Evolutionary conservation across 2,888 invertebrate genomes (phyloP), one percentile per base, ranked within the genome.

Genomic region (Toxonevra muliebris): DNA sequence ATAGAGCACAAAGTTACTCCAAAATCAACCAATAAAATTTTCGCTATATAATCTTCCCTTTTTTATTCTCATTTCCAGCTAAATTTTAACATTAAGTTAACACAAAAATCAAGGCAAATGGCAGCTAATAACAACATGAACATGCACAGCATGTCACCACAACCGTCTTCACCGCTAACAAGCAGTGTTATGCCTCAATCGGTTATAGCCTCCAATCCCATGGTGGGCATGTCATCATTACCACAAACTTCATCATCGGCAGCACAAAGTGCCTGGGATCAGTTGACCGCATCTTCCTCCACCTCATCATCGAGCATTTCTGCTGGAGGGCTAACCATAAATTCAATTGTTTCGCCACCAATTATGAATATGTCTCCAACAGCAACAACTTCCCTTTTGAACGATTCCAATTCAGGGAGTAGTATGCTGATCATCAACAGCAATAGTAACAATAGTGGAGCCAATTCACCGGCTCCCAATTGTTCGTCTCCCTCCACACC

Each of bases 191-290:
- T 81, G 75, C 71, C 80, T 41, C 74, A 75, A 64, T 80, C 80
- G 50, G 81, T 81, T 19, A 79, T 81, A 65, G 77, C 80, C 4
- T 80, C 77, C 19, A 75, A 69, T 55, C 74, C 77, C 40, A 83
- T 82, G 83, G 76, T 80, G 48, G 77, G 78, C 19, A 79, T 79
- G 52, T 76, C 74, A 63, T 72, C 77, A 19, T 73, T 75, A 19
- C 77, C 72, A 15, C 74, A 73, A 68, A 73, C 73, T 59, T 74
- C 77, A 50, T 71, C 80, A 0, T 70, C 72, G 0, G 74, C 72
- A 59, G 69, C 79, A 43, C 83, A 82, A 72, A 81, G 84, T 67
- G 85, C 85, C 60, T 86, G 86, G 86, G 85, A 86, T 73, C 85
- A 85, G 73, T 68, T 86, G 42, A 84, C 85, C n/a, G 83, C 84